Evolutionary conservation across 1,140 invertebrate species (phyloP), one percentile per base, ranked within the genome.

Genomic region (Apocrypta bakeri): DNA sequence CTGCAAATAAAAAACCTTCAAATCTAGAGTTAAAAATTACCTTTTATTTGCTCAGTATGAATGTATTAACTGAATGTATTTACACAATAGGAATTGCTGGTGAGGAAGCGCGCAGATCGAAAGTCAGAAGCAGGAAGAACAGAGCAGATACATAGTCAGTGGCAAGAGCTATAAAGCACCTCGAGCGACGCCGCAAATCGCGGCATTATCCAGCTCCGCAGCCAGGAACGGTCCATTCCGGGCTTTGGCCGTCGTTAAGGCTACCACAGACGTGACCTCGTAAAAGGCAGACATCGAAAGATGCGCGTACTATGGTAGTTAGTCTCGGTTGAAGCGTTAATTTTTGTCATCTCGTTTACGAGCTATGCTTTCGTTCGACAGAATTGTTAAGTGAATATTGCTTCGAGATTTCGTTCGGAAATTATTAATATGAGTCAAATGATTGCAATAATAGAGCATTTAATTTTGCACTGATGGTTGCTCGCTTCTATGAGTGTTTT

Each of bases 141-240:
- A 37, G 33, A 56, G 48, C 48, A 17, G 21, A 56, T 56, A 56
- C 48, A n/a, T 56, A 56, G 48, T 56, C 48, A 56, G 48, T n/a
- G 48, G 31, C 68, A n/a, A 71, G 31, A 33, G 31, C 31, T 17
- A 21, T 37, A 71, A 71, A 37, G 21, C 71, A 40, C 37, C 25
- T 27, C 27, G 68, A 37, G 33, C 63, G 17, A 42, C n/a, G 40
- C 33, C 40, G 71, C 71, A 73, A 73, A 73, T 73, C 71, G 71
- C 11, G 37, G 33, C 71, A 40, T 48, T 73, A 42, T 73, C 71
- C 40, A 42, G 42, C 40, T 73, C n/a, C 71, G 24, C 27, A 7
- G 71, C 37, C 27, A 7, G 71, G 68, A 29, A 8, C 21, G 68
- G 68, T 31, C 68, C 27, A 71, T 31, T 71, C 21, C 29, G 21